These are phyloP conservation scores for Pampusana beccarii DNA, from an alignment of 2,113 vertebrate genomes.

Conservation along the genomic window DNA sequence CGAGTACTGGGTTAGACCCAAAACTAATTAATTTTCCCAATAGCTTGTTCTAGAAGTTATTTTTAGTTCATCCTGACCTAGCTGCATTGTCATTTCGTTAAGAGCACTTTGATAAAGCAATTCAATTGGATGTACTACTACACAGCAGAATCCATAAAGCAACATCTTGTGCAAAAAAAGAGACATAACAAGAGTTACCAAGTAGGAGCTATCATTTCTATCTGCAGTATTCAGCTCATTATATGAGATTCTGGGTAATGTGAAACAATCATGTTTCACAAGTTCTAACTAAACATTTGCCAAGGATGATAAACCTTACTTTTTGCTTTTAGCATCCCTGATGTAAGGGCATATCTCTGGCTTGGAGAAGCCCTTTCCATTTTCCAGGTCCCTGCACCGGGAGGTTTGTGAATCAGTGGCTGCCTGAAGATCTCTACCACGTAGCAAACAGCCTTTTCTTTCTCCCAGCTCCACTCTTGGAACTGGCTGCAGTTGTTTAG, in stretches of 20 bases:
- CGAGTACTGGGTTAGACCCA: background rate
- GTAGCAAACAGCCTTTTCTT: background rate
- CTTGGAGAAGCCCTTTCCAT: background rate
- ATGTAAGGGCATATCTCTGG: background rate
- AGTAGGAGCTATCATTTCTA: background rate
- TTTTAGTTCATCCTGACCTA: conserved; percentile 59
- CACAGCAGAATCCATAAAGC: background rate
- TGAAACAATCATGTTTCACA: background rate
- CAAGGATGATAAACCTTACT: background rate
- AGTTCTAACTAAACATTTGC: background rate
- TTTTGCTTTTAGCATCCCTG: background rate
- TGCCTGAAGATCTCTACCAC: background rate
- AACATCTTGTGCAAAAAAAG: background rate
- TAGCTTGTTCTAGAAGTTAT: conserved; percentile 40
- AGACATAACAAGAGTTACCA: background rate
- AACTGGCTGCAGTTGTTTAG: background rate
- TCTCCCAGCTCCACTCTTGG: background rate
- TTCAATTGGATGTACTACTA: background rate
- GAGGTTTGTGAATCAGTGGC: background rate
- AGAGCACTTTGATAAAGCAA: conserved; percentile 13
- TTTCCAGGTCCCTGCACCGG: background rate
- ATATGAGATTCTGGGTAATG: background rate
- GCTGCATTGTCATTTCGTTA: conserved; percentile 21
- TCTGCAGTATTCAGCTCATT: background rate
- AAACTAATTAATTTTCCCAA: conserved; percentile 57